Conservation (phyloP, 2,797 vertebrate genomes). For the Gila robusta region DNA sequence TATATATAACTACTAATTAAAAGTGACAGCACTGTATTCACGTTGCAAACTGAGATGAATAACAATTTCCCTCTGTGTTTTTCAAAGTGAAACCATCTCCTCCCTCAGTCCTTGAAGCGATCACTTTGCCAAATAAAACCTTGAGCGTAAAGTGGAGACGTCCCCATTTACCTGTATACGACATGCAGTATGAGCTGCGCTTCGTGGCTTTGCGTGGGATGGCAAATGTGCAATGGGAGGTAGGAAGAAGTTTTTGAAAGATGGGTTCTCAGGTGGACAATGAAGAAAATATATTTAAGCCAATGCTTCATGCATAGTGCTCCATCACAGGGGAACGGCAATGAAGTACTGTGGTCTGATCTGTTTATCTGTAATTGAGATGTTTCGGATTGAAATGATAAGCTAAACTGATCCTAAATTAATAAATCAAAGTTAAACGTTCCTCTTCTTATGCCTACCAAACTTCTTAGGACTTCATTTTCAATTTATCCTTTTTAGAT, state of each 20-base stretch:
- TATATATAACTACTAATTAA: too few relatives aligned
- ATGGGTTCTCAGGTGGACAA: slow-evolving; percentile 3
- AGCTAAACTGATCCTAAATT: slow-evolving; percentile 4
- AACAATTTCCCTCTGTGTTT: neutral
- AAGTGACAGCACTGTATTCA: neutral
- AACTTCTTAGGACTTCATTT: neutral
- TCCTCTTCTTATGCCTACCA: neutral
- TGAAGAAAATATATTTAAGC: neutral
- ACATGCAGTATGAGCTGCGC: slow-evolving; percentile 84
- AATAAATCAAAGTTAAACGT: neutral
- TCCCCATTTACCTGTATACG: slow-evolving; percentile 76
- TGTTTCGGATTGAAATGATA: slow-evolving; percentile 19
- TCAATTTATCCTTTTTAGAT: slow-evolving; percentile 9
- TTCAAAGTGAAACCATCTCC: slow-evolving; percentile 86
- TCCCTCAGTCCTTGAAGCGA: slow-evolving; percentile 81
- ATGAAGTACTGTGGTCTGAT: neutral
- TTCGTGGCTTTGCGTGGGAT: slow-evolving; percentile 70
- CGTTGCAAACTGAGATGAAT: neutral
- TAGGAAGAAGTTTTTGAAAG: slow-evolving; percentile 60
- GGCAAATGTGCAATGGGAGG: slow-evolving; percentile 83
- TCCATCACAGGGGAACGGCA: neutral
- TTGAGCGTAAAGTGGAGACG: slow-evolving; percentile 84
- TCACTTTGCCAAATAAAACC: slow-evolving; percentile 76
- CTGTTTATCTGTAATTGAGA: slow-evolving; percentile 11
- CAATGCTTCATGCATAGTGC: slow-evolving; percentile 4